Base-by-base conservation (phyloP, 2,797 vertebrate genomes). In the Diplodus sargus region DNA sequence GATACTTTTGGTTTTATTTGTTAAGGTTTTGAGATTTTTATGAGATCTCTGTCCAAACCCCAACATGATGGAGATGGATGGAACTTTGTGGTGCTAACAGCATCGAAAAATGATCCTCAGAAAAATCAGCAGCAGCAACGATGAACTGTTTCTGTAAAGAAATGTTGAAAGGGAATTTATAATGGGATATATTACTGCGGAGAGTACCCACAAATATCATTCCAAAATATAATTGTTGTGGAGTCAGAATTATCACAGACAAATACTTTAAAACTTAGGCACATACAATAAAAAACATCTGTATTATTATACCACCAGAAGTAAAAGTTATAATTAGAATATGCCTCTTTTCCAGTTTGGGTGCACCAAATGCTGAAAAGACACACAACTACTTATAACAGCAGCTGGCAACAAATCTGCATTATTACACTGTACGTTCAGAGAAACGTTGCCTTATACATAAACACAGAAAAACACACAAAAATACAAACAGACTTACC, bases 401-500 rank as follows among this genome's bases (percentile, higher is more conserved):
- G 14, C 34, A 17, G 34, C 13, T 13, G 75, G 58, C 79, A 83
- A 67, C 53, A 64, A 85, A 76, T 79, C 62, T 78, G 61, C 20
- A 53, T 67, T 80, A 75, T 63, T 86, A 45, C 59, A 51, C 54
- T 74, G 28, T 57, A 63, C 67, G 80, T 78, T 74, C 60, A 67
- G 30, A 60, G 53, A 81, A 52, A 56, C 67, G 47, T 64, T 42
- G 51, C 81, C 62, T 65, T 48, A 64, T 58, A 62, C 60, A 70
- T 30, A 72, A 76, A 74, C 57, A 80, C 75, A 79, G 39, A 72
- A 69, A 75, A 75, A 73, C 62, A 76, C 60, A 45, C 16, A 51
- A 34, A 86, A 79, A 87, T 78, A 69, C 69, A 87, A 85, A 87
- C 71, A 90, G 67, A 84, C 58, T 82, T 73, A 81, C 67, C 58